A percentile compares a stretch with the other conserved stretches of the same genome.
Conservation (phyloP, 2,797 vertebrate genomes). For the Sebastes nivosus region DNA sequence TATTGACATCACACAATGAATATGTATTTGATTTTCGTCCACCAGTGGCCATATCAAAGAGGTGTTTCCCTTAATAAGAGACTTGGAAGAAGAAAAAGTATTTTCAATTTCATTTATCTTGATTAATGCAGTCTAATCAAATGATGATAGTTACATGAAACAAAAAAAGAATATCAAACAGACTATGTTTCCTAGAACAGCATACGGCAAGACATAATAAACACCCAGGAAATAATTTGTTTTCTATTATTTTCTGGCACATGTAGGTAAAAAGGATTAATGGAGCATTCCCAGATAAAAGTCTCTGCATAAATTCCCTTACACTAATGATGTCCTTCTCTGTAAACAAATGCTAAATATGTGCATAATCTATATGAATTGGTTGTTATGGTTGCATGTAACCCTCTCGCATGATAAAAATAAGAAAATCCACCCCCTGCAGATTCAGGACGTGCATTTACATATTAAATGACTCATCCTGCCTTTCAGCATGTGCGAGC, state of each 20-base stretch:
- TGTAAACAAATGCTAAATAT: constrained; percentile 29
- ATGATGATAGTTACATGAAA: neutral
- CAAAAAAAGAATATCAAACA: neutral
- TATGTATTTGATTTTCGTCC: neutral
- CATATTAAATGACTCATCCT: constrained; percentile 47
- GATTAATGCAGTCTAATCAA: neutral
- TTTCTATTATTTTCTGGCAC: neutral
- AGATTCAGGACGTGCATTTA: constrained; percentile 28
- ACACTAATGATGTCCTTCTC: constrained; percentile 4
- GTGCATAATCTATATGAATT: constrained; percentile 19
- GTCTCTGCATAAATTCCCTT: neutral
- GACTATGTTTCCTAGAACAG: neutral
- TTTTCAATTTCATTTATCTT: neutral
- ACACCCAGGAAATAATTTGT: neutral
- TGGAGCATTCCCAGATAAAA: neutral
- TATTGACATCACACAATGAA: neutral
- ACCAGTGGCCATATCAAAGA: neutral
- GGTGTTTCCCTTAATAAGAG: neutral
- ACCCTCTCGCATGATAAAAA: neutral
- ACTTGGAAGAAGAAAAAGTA: neutral
- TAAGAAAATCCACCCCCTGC: neutral
- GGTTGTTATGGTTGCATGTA: constrained; percentile 1
- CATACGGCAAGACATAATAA: neutral
- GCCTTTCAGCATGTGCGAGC: constrained; percentile 45
- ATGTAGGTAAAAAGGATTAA: neutral